Conservation (phyloP, 2,797 vertebrate genomes). For the Odontamblyopus lacepedii region DNA sequence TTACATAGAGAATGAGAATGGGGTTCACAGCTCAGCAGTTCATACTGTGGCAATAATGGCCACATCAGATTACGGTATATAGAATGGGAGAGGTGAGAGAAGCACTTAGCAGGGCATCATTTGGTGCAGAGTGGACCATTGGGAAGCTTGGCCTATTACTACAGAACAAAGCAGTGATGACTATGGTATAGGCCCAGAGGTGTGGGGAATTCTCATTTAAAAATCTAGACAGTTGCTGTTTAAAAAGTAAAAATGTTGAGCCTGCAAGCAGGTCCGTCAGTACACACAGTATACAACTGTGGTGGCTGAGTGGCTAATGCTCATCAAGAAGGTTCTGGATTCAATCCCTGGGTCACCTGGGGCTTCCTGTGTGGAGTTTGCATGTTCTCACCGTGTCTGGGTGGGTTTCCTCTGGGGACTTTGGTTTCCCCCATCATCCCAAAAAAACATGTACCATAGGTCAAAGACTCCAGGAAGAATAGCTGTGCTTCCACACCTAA, state of each 20-base stretch:
- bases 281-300: no score
- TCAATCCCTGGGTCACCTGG: no score
- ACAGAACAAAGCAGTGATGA: conserved; percentile 42
- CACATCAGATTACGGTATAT: conserved; percentile 18
- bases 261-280: conserved; percentile 13
- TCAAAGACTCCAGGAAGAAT: no score
- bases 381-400: no score
- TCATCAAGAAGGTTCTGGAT: no score
- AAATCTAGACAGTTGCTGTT: background rate
- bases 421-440: no score
- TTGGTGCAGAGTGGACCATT: background rate
- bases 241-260: conserved; percentile 16
- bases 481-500: no score
- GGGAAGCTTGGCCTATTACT: conserved; percentile 49
- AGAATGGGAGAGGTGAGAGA: conserved; percentile 46
- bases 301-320: no score
- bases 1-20: conserved; percentile 42
- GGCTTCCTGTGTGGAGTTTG: no score
- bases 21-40: conserved; percentile 32
- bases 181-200: conserved; percentile 3
- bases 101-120: conserved; percentile 42
- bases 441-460: no score
- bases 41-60: conserved; percentile 46
- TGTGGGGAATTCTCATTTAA: conserved; percentile 40
- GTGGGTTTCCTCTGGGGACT: no score